A percentile compares a stretch with the other conserved stretches of the same genome.
Conservation (phyloP, 2,888 invertebrate species). For the Pseudococcus viburni region DNA sequence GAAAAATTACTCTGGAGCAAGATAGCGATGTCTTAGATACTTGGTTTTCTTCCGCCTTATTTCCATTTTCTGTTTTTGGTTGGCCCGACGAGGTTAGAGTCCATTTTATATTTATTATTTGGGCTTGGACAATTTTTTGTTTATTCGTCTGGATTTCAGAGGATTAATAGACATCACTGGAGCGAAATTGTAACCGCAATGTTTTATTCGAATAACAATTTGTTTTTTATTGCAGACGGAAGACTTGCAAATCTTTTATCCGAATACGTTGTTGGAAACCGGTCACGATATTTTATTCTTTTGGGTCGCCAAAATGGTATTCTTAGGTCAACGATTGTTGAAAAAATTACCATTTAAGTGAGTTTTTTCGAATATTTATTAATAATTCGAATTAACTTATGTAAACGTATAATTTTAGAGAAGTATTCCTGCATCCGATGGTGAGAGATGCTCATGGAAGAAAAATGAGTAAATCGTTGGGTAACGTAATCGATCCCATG, state of each 20-base stretch:
- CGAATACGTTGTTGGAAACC: conserved; percentile 92
- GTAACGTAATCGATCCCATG: conserved; percentile 97
- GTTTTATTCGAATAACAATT: conserved; percentile 32
- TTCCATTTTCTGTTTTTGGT: conserved; percentile 96
- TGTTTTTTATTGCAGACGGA: conserved; percentile 73
- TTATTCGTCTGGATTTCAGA: too few relatives aligned
- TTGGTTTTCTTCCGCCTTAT: conserved; percentile 98
- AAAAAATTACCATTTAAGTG: conserved; percentile 92
- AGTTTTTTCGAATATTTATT: conserved; percentile 69
- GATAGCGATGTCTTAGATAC: conserved; percentile 99
- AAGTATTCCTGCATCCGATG: conserved; percentile 96
- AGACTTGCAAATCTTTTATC: conserved; percentile 88
- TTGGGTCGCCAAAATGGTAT: conserved; percentile 99
- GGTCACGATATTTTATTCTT: conserved; percentile 99
- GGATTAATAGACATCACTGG: too few relatives aligned
- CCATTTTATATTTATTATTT: conserved; percentile 57
- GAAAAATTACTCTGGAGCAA: conserved; percentile 77
- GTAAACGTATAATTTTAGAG: conserved; percentile 72
- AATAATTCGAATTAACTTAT: neutral
- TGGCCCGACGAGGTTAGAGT: conserved; percentile 87
- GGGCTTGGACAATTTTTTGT: conserved; percentile 4
- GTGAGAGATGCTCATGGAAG: conserved; percentile 97
- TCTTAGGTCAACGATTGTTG: conserved; percentile 92
- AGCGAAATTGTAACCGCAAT: neutral
- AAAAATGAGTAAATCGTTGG: conserved; percentile 99